Base-by-base conservation (phyloP, 2,888 invertebrate genomes). In the Noctua fimbriata region DNA sequence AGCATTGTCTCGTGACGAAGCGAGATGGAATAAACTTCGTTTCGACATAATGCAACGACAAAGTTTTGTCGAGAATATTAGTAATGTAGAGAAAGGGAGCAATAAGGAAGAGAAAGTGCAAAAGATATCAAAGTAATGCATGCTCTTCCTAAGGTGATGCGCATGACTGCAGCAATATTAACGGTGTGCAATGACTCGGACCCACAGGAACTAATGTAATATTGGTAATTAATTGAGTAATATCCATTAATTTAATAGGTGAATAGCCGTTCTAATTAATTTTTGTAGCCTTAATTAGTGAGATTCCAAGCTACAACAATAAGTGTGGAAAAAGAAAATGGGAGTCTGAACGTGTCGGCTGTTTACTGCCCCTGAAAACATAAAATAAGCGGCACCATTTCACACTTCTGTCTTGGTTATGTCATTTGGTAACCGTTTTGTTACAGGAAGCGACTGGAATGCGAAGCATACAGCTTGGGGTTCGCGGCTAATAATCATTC, bases 141-240 rank as follows among this genome's bases (percentile, higher is more conserved):
- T 65, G 66, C 52, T 88, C 73, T 88, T 75, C 75, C 76, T 81
- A 70, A 82, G 87, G 82, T 73, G 88, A 87, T 75, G 58, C 60
- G 84, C 83, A 69, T 81, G 79, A 77, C 32, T 84, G 85, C n/a
- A 69, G 24, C 41, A 4, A 66, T 69, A 69, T 81, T 77, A 67
- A 83, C 41, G 3, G 44, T 60, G 81, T 63, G 84, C 80, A 86
- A 71, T 86, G 81, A 82, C 55, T 82, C 49, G 60, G 70, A 83
- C 52, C 73, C 47, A n/a, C 83, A 78, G 80, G 83, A 81, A 86
- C 71, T 65, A 55, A 87, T 71, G 84, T 79, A 87, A 87, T 76
- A 85, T 69, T 52, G 52, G 78, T 82, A 67, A 87, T 81, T 86
- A 28, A 74, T 88, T 78, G 79, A 55, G 71, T 80, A 82, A 87